A percentile compares a stretch with the other conserved stretches of the same genome.
phyloP scores from a whole-genome alignment of 1,140 invertebrate genomes.

The Catajapyx aquilonaris region DNA sequence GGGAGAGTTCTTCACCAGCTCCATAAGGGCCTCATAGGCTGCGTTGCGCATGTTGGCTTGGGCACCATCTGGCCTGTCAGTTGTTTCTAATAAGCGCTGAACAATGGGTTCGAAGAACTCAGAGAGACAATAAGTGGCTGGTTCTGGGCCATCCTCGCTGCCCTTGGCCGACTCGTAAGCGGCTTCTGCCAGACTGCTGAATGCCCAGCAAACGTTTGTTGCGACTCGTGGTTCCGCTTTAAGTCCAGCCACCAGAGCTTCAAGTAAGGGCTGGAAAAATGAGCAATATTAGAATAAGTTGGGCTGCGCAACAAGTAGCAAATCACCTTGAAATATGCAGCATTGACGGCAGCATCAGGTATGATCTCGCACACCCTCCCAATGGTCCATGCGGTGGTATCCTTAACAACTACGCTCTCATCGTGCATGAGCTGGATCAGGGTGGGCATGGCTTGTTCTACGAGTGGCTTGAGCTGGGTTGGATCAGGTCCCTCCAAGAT shows the following conservation, averaged over 20 bases:
- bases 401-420: conserved; percentile 72
- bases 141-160: conserved; percentile 44
- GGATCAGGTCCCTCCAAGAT: conserved; percentile 72
- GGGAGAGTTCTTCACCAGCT: conserved; percentile 98
- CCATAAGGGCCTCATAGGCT: conserved; percentile 97
- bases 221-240: conserved; percentile 87
- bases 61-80: conserved; percentile 68
- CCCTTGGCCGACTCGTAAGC: conserved; percentile 54
- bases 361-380: conserved; percentile 94
- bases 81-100: conserved; percentile 73
- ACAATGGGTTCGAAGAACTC: conserved; percentile 87
- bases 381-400: conserved; percentile 96
- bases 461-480: conserved; percentile 68
- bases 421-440: conserved; percentile 89
- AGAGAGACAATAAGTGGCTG: conserved; percentile 84
- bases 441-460: conserved; percentile 89
- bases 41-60: conserved; percentile 80
- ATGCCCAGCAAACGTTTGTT: conserved; percentile 98
- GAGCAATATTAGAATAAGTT: neutral
- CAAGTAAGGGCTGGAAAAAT: conserved; percentile 40
- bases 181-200: conserved; percentile 91
- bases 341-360: conserved; percentile 86
- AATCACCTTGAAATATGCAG: conserved; percentile 47
- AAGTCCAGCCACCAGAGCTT: conserved; percentile 72
- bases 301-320: too few relatives aligned